Evolutionary conservation across 1,140 invertebrate genomes (phyloP).

Genomic region (Conus betulinus): DNA sequence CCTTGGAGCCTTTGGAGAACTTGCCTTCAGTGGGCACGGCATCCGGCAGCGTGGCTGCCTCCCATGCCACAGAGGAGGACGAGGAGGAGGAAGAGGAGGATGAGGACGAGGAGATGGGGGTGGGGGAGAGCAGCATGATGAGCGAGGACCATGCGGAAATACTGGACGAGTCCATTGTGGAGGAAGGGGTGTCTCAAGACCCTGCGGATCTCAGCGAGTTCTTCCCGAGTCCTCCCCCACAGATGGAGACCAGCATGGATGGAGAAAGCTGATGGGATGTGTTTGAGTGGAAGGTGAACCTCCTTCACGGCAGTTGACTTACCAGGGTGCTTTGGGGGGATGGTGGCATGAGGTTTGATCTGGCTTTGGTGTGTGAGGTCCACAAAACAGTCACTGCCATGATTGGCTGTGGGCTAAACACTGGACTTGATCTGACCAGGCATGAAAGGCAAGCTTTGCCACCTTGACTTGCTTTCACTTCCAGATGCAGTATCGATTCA

Average conservation of each 20-base stretch:
- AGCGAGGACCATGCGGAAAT: neutral
- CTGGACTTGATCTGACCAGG: no score
- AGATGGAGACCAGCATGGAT: constrained; percentile 27
- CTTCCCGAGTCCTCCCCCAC: constrained; percentile 25
- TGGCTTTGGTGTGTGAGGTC: no score
- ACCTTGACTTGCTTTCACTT: no score
- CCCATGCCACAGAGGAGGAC: constrained; percentile 28
- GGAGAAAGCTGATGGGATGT: constrained; percentile 22
- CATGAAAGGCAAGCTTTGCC: no score
- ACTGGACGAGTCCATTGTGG: neutral
- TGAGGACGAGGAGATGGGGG: neutral
- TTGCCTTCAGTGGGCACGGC: constrained; percentile 6
- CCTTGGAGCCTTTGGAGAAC: constrained; percentile 33
- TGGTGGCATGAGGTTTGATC: no score
- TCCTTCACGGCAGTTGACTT: no score
- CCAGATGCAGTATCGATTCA: no score
- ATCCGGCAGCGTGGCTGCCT: neutral
- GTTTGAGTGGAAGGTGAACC: no score
- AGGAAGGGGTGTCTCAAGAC: constrained; percentile 29
- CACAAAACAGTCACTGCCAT: no score
- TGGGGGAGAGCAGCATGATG: neutral
- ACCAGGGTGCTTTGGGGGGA: no score
- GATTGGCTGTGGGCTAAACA: no score
- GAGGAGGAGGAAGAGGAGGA: constrained; percentile 32
- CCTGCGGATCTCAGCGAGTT: constrained; percentile 28